Evolutionary conservation across 1,140 invertebrate genomes (phyloP).

Genomic region (Anastatus disparis): DNA sequence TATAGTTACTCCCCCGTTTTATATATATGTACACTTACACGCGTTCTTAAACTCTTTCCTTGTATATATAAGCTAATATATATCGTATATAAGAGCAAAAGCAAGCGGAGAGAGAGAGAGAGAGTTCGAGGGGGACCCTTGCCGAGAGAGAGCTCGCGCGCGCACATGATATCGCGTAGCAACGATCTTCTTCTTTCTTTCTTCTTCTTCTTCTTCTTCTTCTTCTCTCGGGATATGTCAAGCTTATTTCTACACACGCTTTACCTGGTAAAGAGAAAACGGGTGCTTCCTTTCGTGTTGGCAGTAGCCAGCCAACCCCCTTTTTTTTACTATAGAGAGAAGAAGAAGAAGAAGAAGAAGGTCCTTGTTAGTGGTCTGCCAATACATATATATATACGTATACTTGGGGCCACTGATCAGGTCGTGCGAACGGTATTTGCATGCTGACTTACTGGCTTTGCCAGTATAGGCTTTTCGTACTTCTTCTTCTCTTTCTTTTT

Average conservation of each 20-base stretch:
- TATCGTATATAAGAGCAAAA: too few relatives aligned
- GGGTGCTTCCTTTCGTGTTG: slow-evolving; percentile 32
- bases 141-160: too few relatives aligned
- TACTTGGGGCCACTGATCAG: slow-evolving; percentile 48
- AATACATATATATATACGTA: too few relatives aligned
- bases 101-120: not conserved
- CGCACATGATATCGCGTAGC: slow-evolving; percentile 60
- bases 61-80: too few relatives aligned
- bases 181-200: slow-evolving; percentile 51
- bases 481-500: not conserved
- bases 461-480: not conserved
- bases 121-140: slow-evolving; percentile 47
- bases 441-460: slow-evolving; percentile 44
- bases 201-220: too few relatives aligned
- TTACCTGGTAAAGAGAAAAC: slow-evolving; percentile 53
- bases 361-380: slow-evolving; percentile 61
- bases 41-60: too few relatives aligned
- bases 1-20: too few relatives aligned
- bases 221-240: too few relatives aligned
- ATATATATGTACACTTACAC: too few relatives aligned
- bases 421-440: slow-evolving; percentile 57
- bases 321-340: too few relatives aligned
- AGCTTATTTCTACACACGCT: too few relatives aligned
- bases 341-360: not conserved
- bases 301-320: slow-evolving; percentile 22